A percentile compares a stretch with the other conserved stretches of the same genome.
Evolutionary conservation across 2,888 invertebrate species (phyloP).

Genomic region (Strigamia maritima): DNA sequence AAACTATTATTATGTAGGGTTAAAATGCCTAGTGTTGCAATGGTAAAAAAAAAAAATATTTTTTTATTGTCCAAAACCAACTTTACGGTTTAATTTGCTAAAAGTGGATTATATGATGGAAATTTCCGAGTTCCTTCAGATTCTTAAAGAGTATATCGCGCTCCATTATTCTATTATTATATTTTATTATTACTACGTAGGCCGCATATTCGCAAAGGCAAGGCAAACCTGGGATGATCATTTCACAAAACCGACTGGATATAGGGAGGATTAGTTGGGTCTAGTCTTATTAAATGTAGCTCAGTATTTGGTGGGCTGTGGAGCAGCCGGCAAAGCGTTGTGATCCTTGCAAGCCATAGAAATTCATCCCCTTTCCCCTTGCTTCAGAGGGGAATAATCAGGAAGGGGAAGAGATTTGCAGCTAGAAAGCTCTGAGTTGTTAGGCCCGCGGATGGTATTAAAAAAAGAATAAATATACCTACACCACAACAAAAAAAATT

Average conservation of each 20-base stretch:
- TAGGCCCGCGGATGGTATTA: conserved; percentile 14
- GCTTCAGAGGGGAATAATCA: conserved; percentile 29
- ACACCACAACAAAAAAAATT: background rate
- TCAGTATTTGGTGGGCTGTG: conserved; percentile 32
- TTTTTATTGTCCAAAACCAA: too few relatives aligned
- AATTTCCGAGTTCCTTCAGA: background rate
- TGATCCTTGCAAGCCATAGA: conserved; percentile 34
- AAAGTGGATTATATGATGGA: background rate
- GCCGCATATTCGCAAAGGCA: background rate
- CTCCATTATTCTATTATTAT: too few relatives aligned
- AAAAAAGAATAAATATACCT: background rate
- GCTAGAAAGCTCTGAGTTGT: conserved; percentile 32
- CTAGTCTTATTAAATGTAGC: conserved; percentile 32
- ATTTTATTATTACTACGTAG: background rate
- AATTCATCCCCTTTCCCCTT: conserved; percentile 26
- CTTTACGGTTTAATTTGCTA: too few relatives aligned
- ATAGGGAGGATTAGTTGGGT: conserved; percentile 25
- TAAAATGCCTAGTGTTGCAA: too few relatives aligned
- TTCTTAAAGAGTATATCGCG: background rate
- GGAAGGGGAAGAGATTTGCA: conserved; percentile 32
- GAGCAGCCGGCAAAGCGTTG: conserved; percentile 34
- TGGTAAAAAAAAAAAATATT: too few relatives aligned
- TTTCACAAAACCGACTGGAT: conserved; percentile 24
- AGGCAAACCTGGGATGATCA: conserved; percentile 18
- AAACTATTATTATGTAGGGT: too few relatives aligned